Evolutionary conservation across 2,113 vertebrate species (phyloP), one percentile per base, ranked within the genome.

Genomic region (Syngnathus scovelli): DNA sequence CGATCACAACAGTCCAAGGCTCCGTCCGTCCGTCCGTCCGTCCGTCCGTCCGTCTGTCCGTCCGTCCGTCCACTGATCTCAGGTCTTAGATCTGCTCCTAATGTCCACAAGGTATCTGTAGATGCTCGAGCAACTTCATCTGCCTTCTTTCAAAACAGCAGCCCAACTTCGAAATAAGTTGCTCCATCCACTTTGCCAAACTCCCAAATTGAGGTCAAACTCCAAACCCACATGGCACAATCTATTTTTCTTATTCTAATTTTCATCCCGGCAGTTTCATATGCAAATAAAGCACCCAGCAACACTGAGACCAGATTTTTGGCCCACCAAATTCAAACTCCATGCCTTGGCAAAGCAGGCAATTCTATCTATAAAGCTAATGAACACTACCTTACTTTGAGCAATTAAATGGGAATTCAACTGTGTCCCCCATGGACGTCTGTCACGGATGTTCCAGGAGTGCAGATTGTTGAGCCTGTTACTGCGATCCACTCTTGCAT

Each of bases 251-350:
- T 56, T 27, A 21, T 52, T 52, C 7, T 52, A 52, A 52, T 52
- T 52, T 52, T 52, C 19, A 52, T 52, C 49, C 19, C 91, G 91
- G 90, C 88, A 85, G 87, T 84, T 80, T 80, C 49, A 44, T 80
- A 65, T 78, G 83, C 83, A 87, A 86, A 90, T 89, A 88, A 91
- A 90, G 91, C 81, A 89, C 88, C 83, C 11, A 88, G 79, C 89
- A 84, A 92, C 92, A 88, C 68, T 92, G 19, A 52, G 52, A 55
- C 10, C 1, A 49, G 19, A 21, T 52, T 3, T 9, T 12, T 6
- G 21, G 52, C 11, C n/a, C 23, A 55, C 52, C 21, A 23, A 27
- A 55, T 55, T 11, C 52, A 54, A 54, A 27, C 3, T 54, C 21
- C n/a, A 23, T 54, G 51, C 7, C 9, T 54, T 23, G 51, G 51